Evolutionary conservation across 1,140 invertebrate species (phyloP).

Genomic region (Frieseomelitta varia): DNA sequence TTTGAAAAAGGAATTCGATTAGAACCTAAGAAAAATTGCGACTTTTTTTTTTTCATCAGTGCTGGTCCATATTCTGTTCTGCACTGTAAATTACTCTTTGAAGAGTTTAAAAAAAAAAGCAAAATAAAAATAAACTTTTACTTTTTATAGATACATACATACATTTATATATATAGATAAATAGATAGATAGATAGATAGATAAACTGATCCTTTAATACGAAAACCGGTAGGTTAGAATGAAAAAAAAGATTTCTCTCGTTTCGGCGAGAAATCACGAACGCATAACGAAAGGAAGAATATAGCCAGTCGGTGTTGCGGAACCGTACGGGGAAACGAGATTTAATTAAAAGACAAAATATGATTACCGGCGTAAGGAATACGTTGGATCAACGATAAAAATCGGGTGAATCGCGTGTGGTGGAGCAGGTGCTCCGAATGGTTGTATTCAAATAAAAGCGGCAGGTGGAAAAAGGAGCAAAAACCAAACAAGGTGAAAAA

Average conservation of each 20-base stretch:
- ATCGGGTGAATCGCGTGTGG: conserved; percentile 19
- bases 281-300: background rate
- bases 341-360: conserved; percentile 36
- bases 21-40: background rate
- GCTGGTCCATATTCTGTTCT: background rate
- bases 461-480: background rate
- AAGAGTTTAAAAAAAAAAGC: background rate
- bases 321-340: background rate
- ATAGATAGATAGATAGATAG: too few relatives aligned
- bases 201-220: background rate
- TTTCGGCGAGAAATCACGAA: background rate
- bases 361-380: conserved; percentile 6
- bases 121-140: background rate
- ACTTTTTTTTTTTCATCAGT: too few relatives aligned
- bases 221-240: background rate
- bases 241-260: background rate
- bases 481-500: background rate
- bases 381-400: conserved; percentile 10
- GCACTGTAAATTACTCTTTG: background rate
- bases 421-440: background rate
- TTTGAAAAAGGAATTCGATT: background rate
- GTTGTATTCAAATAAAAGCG: background rate
- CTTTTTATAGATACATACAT: background rate
- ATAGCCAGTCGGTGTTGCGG: background rate
- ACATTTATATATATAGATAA: too few relatives aligned